phyloP scores from a whole-genome alignment of 92 coral and sea anemone genomes.

The Anthopleura xanthogrammica region DNA sequence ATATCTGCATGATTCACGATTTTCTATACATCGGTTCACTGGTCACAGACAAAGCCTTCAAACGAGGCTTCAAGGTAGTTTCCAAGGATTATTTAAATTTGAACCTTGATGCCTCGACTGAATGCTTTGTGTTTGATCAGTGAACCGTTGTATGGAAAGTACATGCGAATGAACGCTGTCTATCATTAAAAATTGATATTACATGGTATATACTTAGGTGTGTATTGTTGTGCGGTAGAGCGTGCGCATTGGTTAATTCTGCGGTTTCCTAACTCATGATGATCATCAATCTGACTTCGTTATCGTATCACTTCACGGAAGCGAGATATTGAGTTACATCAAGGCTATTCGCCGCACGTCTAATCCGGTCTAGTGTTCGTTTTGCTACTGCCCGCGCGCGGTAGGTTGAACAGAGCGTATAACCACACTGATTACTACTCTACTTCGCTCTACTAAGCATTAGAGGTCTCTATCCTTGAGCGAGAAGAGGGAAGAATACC shows the following conservation, averaged over 20 bases:
- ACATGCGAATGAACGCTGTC: no score
- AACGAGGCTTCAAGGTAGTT: no score
- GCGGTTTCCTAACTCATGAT: background rate
- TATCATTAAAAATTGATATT: background rate
- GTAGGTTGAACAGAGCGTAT: background rate
- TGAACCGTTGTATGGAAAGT: no score
- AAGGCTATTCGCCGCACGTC: background rate
- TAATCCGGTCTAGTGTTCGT: slow-evolving; percentile 17
- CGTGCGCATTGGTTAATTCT: background rate
- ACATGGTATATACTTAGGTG: background rate
- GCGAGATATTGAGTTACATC: slow-evolving; percentile 24
- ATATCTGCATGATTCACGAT: no score
- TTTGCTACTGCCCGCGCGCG: slow-evolving; percentile 6
- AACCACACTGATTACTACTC: background rate
- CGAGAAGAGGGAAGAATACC: background rate
- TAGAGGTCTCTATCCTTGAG: background rate
- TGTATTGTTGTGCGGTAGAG: background rate
- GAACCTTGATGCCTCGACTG: no score
- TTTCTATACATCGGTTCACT: no score
- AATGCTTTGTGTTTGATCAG: no score
- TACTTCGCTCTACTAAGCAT: background rate
- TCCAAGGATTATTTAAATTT: no score
- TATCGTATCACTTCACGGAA: slow-evolving; percentile 20
- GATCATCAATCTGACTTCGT: background rate
- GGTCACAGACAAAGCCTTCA: no score